Conservation (phyloP, 2,888 invertebrate genomes). For the Baccha elongata region DNA sequence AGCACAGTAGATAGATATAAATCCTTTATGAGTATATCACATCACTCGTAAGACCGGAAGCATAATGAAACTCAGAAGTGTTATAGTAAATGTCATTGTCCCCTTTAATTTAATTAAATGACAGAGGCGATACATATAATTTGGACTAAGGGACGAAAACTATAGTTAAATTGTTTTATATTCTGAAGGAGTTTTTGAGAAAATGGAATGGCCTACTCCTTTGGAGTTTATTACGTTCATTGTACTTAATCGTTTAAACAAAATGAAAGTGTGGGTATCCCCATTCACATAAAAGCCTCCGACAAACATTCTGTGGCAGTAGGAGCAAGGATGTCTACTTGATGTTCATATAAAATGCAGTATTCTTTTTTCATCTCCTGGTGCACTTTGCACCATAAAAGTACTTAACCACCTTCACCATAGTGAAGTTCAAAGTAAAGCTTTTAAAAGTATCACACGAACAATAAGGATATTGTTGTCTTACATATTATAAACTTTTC, state of each 20-base stretch:
- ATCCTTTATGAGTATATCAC: conserved; percentile 62
- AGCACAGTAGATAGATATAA: conserved; percentile 26
- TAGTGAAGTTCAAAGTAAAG: conserved; percentile 70
- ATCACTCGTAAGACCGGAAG: conserved; percentile 60
- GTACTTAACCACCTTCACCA: conserved; percentile 65
- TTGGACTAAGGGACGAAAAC: conserved; percentile 61
- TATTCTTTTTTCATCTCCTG: conserved; percentile 21
- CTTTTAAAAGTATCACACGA: conserved; percentile 63
- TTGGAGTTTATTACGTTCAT: conserved; percentile 55
- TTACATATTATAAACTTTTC: no score
- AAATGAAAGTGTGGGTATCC: conserved; percentile 10
- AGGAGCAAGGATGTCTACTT: conserved; percentile 24
- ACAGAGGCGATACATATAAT: no score
- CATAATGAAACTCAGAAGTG: conserved; percentile 68
- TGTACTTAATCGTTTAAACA: conserved; percentile 61
- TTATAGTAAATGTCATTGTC: conserved; percentile 69
- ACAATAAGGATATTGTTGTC: conserved; percentile 68
- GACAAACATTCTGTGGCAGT: conserved; percentile 11
- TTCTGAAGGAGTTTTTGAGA: background rate
- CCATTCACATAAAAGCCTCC: conserved; percentile 55
- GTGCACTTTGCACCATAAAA: conserved; percentile 36
- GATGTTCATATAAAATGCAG: conserved; percentile 50
- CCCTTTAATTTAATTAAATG: conserved; percentile 70
- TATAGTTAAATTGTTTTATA: conserved; percentile 67
- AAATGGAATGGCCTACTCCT: conserved; percentile 8